phyloP scores from a whole-genome alignment of 2,797 vertebrate genomes.

The Betta splendens region DNA sequence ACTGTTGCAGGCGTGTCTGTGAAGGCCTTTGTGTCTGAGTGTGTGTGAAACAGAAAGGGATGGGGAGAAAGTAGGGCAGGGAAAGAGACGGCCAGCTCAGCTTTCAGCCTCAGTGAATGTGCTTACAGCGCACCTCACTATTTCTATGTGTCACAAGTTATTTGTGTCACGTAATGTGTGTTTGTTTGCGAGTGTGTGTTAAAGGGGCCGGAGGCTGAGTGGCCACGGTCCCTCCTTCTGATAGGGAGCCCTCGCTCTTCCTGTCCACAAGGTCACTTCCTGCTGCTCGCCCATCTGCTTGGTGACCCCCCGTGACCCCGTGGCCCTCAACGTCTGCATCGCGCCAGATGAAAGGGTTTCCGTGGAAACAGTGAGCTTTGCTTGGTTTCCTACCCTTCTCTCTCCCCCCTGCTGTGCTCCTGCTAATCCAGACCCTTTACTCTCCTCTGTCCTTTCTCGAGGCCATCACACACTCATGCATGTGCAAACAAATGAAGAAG shows the following conservation, averaged over 20 bases:
- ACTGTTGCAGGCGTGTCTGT: constrained; percentile 43
- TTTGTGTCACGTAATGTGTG: constrained; percentile 71
- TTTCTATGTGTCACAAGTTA: constrained; percentile 72
- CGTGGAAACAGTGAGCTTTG: constrained; percentile 59
- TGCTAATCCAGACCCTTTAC: constrained; percentile 63
- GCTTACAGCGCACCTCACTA: constrained; percentile 72
- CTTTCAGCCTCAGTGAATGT: constrained; percentile 69
- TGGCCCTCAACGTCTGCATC: constrained; percentile 58
- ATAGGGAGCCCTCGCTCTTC: constrained; percentile 75
- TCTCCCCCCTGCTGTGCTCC: constrained; percentile 48
- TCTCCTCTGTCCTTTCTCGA: constrained; percentile 47
- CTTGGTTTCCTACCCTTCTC: constrained; percentile 52
- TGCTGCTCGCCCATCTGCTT: constrained; percentile 85
- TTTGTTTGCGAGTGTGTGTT: constrained; percentile 37
- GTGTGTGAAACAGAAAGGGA: constrained; percentile 23
- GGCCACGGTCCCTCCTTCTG: constrained; percentile 41
- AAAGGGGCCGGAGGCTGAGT: constrained; percentile 23
- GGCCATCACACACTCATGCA: constrained; percentile 32
- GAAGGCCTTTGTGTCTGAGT: constrained; percentile 22
- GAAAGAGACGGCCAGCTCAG: constrained; percentile 52
- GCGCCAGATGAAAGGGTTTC: constrained; percentile 76
- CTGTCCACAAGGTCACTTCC: constrained; percentile 84
- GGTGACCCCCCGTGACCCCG: constrained; percentile 80
- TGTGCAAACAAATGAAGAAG: constrained; percentile 28
- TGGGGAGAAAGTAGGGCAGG: constrained; percentile 67